These are phyloP conservation scores for Erinaceus europaeus DNA, from an alignment of 2,113 vertebrate genomes.

Conservation along the genomic window DNA sequence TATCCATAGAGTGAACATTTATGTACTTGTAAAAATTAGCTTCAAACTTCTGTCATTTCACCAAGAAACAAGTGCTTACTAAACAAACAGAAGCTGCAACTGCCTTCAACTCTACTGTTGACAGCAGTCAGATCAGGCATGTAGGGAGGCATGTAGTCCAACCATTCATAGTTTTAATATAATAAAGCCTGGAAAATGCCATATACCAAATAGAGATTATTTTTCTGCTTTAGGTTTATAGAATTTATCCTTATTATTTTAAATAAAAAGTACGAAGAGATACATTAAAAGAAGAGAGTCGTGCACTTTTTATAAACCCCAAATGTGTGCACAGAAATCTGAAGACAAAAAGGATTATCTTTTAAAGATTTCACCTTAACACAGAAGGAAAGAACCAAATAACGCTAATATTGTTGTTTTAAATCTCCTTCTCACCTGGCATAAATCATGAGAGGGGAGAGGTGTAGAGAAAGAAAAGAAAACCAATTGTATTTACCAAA, in stretches of 20 bases:
- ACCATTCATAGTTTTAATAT: neutral
- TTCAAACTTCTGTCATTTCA: conserved; percentile 32
- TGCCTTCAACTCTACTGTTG: conserved; percentile 7
- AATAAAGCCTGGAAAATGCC: neutral
- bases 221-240: neutral
- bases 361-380: neutral
- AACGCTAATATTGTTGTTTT: neutral
- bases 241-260: neutral
- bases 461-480: conserved; percentile 6
- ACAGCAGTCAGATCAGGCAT: conserved; percentile 19
- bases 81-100: neutral
- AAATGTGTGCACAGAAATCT: neutral
- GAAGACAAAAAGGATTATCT: neutral
- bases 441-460: neutral
- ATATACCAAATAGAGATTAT: neutral
- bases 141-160: neutral
- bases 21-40: conserved; percentile 7
- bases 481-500: neutral
- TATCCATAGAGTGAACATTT: conserved; percentile 26
- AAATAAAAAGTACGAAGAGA: neutral
- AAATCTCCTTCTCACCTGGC: neutral
- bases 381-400: neutral
- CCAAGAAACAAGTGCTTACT: conserved; percentile 8
- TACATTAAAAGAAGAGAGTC: neutral
- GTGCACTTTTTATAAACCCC: neutral